Evolutionary conservation across 2,888 invertebrate species (phyloP).

Genomic region (Aradus depressus): DNA sequence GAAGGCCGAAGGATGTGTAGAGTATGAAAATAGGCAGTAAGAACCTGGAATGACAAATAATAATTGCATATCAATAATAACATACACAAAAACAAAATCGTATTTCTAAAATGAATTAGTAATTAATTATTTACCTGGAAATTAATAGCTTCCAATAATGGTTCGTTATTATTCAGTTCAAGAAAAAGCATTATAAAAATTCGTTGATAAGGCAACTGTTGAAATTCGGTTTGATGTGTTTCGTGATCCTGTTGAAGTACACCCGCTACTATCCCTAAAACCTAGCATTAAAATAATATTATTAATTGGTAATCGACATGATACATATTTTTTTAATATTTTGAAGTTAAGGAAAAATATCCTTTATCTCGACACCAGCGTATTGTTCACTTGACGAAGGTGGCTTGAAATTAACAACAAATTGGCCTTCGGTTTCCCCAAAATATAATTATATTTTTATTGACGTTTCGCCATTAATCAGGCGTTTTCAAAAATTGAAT

Average conservation of each 20-base stretch:
- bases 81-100: background rate
- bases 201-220: slow-evolving; percentile 94
- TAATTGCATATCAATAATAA: background rate
- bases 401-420: no score
- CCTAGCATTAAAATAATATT: slow-evolving; percentile 34
- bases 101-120: background rate
- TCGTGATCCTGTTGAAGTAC: slow-evolving; percentile 95
- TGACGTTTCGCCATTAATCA: no score
- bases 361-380: no score
- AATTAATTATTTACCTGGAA: slow-evolving; percentile 58
- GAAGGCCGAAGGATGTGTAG: slow-evolving; percentile 85
- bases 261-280: slow-evolving; percentile 87
- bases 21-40: slow-evolving; percentile 93
- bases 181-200: slow-evolving; percentile 93
- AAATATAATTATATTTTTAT: no score
- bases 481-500: no score
- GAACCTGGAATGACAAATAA: slow-evolving; percentile 43
- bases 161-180: slow-evolving; percentile 88
- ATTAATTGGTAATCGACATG: no score
- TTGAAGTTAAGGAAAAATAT: no score
- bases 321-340: background rate
- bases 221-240: slow-evolving; percentile 76
- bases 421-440: no score
- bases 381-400: no score
- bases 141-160: slow-evolving; percentile 86